Evolutionary conservation across 2,113 vertebrate species (phyloP).

Genomic region (Cyphomyrus plagiostoma): DNA sequence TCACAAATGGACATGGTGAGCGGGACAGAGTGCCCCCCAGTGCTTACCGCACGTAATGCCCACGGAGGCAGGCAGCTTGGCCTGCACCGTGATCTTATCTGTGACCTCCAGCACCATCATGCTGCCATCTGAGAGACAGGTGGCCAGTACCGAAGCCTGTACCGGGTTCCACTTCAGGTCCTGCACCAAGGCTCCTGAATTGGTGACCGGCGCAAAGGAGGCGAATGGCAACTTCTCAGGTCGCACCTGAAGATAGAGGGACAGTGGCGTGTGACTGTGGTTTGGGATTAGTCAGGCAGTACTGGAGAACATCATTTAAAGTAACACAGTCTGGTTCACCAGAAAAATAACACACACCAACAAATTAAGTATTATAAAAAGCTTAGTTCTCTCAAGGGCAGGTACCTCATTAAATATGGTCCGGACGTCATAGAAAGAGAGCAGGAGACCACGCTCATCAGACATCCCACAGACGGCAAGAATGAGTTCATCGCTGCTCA

Average conservation of each 20-base stretch:
- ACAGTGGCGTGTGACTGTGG: not conserved
- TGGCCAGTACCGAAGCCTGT: constrained; percentile 63
- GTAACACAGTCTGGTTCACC: not conserved
- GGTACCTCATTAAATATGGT: constrained; percentile 81
- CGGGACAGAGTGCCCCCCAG: not conserved
- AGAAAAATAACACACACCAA: not conserved
- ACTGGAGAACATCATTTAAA: not conserved
- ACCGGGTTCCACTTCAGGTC: constrained; percentile 93
- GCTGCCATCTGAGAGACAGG: constrained; percentile 79
- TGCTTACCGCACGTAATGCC: constrained; percentile 83
- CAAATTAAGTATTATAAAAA: not conserved
- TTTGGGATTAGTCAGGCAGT: not conserved
- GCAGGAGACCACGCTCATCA: constrained; percentile 54
- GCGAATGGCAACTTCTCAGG: constrained; percentile 78
- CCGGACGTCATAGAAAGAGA: constrained; percentile 88
- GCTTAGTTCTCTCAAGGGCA: not conserved
- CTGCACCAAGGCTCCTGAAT: constrained; percentile 53
- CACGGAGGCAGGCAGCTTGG: constrained; percentile 62
- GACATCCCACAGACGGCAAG: constrained; percentile 77
- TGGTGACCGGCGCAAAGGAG: constrained; percentile 63
- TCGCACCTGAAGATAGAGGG: constrained; percentile 53
- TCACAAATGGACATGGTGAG: not conserved
- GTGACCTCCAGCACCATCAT: constrained; percentile 81
- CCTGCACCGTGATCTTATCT: constrained; percentile 64
- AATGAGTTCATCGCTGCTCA: constrained; percentile 86